Evolutionary conservation across 2,888 invertebrate species (phyloP).

Genomic region (Callosobruchus maculatus): DNA sequence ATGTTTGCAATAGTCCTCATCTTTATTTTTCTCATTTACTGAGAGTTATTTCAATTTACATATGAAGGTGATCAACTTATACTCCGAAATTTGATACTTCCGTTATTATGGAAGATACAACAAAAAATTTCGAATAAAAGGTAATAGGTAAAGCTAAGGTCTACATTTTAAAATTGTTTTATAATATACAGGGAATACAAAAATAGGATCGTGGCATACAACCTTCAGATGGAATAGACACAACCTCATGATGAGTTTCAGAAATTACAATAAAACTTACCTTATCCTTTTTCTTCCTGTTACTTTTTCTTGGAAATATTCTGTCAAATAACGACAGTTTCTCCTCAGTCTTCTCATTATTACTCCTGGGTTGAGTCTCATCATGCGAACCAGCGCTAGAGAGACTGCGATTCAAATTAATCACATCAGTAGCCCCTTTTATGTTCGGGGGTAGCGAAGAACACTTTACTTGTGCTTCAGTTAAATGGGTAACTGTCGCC

Average conservation of each 20-base stretch:
- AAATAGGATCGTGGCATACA: too few species aligned
- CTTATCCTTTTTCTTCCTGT: constrained; percentile 62
- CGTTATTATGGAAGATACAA: too few species aligned
- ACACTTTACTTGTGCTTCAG: constrained; percentile 59
- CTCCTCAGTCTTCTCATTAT: constrained; percentile 41
- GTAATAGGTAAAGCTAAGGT: too few species aligned
- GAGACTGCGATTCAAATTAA: constrained; percentile 53
- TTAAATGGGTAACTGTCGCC: constrained; percentile 6
- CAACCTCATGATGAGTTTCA: background rate
- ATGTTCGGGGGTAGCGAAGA: constrained; percentile 63
- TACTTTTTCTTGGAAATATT: constrained; percentile 65
- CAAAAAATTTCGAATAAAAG: too few species aligned
- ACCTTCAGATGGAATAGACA: background rate
- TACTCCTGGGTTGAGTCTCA: constrained; percentile 32
- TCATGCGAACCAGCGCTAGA: constrained; percentile 47
- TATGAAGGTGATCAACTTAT: too few species aligned
- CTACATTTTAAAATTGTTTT: too few species aligned
- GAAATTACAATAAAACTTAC: background rate
- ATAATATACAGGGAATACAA: too few species aligned
- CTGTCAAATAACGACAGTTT: constrained; percentile 65
- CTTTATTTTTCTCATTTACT: too few species aligned
- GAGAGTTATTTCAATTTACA: too few species aligned
- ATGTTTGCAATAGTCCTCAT: too few species aligned
- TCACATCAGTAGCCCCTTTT: constrained; percentile 52
- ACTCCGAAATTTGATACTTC: too few species aligned